Base-by-base conservation (phyloP, 2,888 invertebrate genomes). In the Aleiodes alternator region DNA sequence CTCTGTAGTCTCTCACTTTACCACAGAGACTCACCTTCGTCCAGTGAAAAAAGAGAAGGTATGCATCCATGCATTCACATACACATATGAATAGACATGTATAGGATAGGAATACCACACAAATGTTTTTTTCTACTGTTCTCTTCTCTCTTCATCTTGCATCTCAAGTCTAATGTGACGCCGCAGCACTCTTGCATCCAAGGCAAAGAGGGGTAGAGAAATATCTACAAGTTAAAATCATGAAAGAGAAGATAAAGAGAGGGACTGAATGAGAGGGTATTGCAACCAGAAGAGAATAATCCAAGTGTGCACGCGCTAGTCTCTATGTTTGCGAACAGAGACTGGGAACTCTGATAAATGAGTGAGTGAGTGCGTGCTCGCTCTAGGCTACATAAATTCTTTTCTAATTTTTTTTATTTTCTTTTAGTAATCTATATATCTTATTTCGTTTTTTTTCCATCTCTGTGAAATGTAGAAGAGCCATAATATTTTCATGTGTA, bases 11-110 rank as follows among this genome's bases (percentile, higher is more conserved):
- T 75, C 75, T 78, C 75, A 9, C 43, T 76, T 59, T 14, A 2
- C 74, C 75, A 68, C 73, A 71, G 75, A 78, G 76, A 69, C 70
- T 76, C 76, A 76, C 61, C 70, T 73, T 78, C 71, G 59, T 74
- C 73, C 69, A 53, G 29, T 64, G 61, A 55, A 59, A 59, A 64
- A 64, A 64, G 64, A 64, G 50, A 66, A 64, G 55, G 69, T 75
- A 57, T 72, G 48, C 72, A 59, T 72, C 72, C 64, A 34, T 43
- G 55, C 66, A 29, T 56, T 59, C 71, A 61, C n/a, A 61, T 64
- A 9, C n/a, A 61, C 29, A 16, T 23, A 23, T 61, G 34, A 43
- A 48, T 9, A 48, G 16, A 23, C 9, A 59, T 43, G 43, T 43
- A 43, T 43, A 43, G 9, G 7, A 43, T 43, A 43, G 9, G 9